Evolutionary conservation across 2,888 invertebrate species (phyloP).

Genomic region (Dorcus hopei): DNA sequence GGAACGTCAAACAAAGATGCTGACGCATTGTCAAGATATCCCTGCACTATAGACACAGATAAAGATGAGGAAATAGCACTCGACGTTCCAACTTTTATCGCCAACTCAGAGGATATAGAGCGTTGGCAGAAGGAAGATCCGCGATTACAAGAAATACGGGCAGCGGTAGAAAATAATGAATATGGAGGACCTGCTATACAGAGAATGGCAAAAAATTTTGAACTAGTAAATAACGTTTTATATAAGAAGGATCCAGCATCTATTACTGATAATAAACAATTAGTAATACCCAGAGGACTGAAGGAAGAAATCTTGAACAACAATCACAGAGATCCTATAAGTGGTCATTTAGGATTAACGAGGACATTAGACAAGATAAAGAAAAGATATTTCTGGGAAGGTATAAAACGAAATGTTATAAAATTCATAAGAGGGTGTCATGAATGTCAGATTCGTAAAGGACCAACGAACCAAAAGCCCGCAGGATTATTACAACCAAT

Average conservation of each 20-base stretch:
- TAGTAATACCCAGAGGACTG: conserved; percentile 23
- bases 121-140: too few relatives aligned
- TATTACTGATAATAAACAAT: background rate
- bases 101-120: too few relatives aligned
- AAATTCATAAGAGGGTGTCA: conserved; percentile 19
- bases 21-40: conserved; percentile 9
- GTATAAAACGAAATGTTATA: background rate
- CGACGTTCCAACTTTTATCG: too few relatives aligned
- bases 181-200: too few relatives aligned
- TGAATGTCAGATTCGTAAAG: conserved; percentile 26
- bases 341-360: conserved; percentile 23
- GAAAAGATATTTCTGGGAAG: conserved; percentile 24
- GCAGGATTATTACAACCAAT: conserved; percentile 16
- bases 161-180: too few relatives aligned
- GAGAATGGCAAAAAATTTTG: background rate
- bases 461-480: conserved; percentile 14
- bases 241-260: background rate
- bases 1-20: conserved; percentile 14
- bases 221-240: background rate
- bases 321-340: conserved; percentile 22
- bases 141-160: background rate
- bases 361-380: conserved; percentile 23
- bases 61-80: too few relatives aligned
- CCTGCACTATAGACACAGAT: background rate
- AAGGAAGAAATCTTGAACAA: conserved; percentile 21